phyloP scores from a whole-genome alignment of 2,113 vertebrate genomes.

The Nothocercus nigrocapillus region DNA sequence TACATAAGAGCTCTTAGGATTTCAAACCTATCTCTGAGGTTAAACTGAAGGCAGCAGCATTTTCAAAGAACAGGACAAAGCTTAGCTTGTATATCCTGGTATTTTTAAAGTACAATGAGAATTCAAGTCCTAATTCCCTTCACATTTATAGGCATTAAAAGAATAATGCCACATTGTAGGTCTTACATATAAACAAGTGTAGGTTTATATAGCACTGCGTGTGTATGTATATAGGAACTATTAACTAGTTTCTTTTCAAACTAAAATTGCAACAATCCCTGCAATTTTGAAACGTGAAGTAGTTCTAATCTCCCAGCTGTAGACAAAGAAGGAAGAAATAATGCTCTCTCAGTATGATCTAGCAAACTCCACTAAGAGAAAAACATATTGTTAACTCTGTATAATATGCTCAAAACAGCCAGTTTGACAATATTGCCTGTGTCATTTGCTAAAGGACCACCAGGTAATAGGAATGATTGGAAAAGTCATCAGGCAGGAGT shows the following conservation, averaged over 20 bases:
- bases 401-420: not conserved
- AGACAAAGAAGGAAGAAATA: not conserved
- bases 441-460: not conserved
- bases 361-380: not conserved
- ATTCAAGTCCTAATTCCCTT: slow-evolving; percentile 42
- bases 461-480: slow-evolving; percentile 10
- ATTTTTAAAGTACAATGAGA: slow-evolving; percentile 24
- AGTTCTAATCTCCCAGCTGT: not conserved
- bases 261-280: slow-evolving; percentile 3
- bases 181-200: not conserved
- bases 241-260: not conserved
- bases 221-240: not conserved
- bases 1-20: rapidly evolving
- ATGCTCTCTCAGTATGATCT: not conserved
- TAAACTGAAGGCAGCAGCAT: not conserved
- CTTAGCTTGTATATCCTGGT: not conserved
- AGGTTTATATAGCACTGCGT: not conserved
- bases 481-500: not conserved
- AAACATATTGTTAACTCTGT: rapidly evolving
- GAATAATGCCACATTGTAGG: not conserved
- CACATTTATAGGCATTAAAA: slow-evolving; percentile 7
- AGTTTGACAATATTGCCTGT: not conserved
- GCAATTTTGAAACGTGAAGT: not conserved
- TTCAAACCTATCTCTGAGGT: not conserved
- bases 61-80: not conserved